Base-by-base conservation (phyloP, 64 coral and sea anemone genomes). In the Actinia equina region DNA sequence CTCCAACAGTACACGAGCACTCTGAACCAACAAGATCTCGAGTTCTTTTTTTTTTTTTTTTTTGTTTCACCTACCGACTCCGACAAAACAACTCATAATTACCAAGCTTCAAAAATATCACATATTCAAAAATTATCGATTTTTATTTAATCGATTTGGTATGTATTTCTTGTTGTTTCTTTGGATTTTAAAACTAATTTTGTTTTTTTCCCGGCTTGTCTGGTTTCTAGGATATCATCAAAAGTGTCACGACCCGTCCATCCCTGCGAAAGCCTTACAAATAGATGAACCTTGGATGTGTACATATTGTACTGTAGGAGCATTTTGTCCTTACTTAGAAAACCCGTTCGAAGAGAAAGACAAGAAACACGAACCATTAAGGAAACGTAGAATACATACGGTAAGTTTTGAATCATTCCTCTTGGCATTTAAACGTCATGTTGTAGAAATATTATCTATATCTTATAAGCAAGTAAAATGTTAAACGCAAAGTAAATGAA, bases 271-370 rank as follows among this genome's bases (percentile, higher is more conserved):
- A 82, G 90, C 90, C 18, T 17, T 92, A 82, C 84, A 92, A 18
- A 63, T 87, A 12, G 90, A 92, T 83, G 90, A 77, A 43, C 90
- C 90, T n/a, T 92, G 90, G 90, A 92, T 92, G 90, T 92, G 90
- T 53, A 79, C 65, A 51, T 92, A 92, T 30, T 92, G 90, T 83
- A 87, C 90, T 7, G 86, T 92, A 17, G 90, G 90, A 62, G 90
- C 90, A 17, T 92, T 92, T 87, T 92, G 90, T 83, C 90, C 90
- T 43, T 92, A 92, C 44, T 60, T 92, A 23, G 84, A 92, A 59
- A 92, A 92, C 51, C 90, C 90, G 41, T 92, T 92, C 53, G 90
- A 92, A 23, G 64, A 18, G 10, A 92, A 92, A 87, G 59, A 86
- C 17, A 87, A 86, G 10, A 87, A 80, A 58, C 81, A 87, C 63